Conservation (phyloP, 30 jellyfish, hydroid and myxozoan genomes). For the Hydractinia echinata region DNA sequence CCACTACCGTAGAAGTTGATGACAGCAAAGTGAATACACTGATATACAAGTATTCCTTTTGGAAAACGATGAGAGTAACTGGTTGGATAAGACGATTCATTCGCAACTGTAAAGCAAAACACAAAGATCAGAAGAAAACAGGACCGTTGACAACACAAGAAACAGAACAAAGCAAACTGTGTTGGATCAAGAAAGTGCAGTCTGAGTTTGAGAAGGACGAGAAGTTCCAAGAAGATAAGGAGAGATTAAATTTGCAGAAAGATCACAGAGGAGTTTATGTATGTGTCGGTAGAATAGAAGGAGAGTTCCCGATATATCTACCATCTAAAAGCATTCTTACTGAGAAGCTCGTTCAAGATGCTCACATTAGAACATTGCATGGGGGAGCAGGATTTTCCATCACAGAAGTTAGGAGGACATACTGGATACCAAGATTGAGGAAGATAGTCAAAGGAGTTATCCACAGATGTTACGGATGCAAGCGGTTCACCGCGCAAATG, state of each 20-base stretch:
- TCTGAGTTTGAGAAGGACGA: too few species aligned
- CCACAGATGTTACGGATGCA: slow-evolving; percentile 44
- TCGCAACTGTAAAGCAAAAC: too few species aligned
- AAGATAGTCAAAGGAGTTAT: slow-evolving; percentile 36
- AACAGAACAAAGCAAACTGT: background rate
- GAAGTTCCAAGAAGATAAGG: too few species aligned
- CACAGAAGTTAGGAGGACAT: slow-evolving; percentile 32
- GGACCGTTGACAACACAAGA: background rate
- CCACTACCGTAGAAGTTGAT: background rate
- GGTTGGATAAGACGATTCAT: background rate
- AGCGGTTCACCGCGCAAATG: slow-evolving; percentile 44
- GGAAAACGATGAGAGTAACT: background rate
- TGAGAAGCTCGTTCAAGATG: background rate
- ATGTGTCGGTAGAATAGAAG: background rate
- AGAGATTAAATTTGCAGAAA: too few species aligned
- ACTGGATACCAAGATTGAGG: slow-evolving; percentile 50
- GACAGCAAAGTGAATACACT: background rate
- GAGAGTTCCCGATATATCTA: background rate
- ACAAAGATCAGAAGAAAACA: background rate
- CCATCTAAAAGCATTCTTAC: background rate
- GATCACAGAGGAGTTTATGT: background rate
- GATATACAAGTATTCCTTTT: background rate
- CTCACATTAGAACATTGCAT: background rate
- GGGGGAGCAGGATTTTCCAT: background rate
- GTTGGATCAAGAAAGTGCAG: too few species aligned